phyloP scores from a whole-genome alignment of 2,888 invertebrate species.

The Tiliacea citrago region DNA sequence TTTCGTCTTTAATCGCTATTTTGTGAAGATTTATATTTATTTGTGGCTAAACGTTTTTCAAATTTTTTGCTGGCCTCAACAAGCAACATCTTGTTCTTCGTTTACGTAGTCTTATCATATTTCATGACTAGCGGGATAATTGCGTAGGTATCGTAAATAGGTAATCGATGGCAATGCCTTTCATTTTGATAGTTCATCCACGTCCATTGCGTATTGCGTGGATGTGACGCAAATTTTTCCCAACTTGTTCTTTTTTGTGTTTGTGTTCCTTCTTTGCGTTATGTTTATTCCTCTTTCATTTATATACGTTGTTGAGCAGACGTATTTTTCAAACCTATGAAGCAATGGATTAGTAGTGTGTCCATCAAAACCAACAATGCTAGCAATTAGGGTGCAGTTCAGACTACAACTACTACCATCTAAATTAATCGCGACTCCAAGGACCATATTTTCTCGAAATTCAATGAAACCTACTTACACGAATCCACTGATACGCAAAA shows the following conservation, averaged over 20 bases:
- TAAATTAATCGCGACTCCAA: not conserved
- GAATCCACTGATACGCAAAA: slow-evolving; percentile 8
- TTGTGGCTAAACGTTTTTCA: slow-evolving; percentile 3
- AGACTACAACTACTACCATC: not conserved
- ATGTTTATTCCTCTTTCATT: too few species aligned
- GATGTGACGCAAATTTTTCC: too few species aligned
- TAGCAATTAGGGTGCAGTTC: not conserved
- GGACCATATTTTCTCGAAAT: slow-evolving; percentile 17
- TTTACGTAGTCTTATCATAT: not conserved
- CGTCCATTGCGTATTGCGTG: too few species aligned
- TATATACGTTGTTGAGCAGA: not conserved
- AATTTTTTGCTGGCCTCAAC: not conserved
- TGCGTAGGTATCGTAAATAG: not conserved
- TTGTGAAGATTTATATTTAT: slow-evolving; percentile 49
- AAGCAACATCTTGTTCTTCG: not conserved
- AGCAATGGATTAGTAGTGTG: not conserved
- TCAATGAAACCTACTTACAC: slow-evolving; percentile 26
- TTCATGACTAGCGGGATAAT: not conserved
- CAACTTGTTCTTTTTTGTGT: too few species aligned
- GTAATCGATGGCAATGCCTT: not conserved
- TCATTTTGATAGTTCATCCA: not conserved
- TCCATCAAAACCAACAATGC: not conserved
- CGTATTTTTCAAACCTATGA: not conserved
- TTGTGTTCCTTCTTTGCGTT: too few species aligned
- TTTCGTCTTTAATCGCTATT: slow-evolving; percentile 47